Base-by-base conservation (phyloP, 1,140 invertebrate genomes). In the Ctenoplectra terminalis region DNA sequence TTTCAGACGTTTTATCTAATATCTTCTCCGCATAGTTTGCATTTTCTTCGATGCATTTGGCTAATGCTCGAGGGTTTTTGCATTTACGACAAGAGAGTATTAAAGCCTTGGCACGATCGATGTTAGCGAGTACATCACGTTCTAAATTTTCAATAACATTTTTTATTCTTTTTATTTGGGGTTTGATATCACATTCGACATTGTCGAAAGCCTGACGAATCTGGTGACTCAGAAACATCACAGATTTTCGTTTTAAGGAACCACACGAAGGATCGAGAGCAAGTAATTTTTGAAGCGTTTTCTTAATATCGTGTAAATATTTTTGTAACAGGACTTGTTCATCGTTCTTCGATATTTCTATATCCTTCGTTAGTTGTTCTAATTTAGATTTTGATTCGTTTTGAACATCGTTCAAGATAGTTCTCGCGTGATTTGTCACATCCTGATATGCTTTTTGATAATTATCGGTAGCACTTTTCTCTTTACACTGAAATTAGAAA, bases 401-500 rank as follows among this genome's bases (percentile, higher is more conserved):
- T 2, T 73, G 76, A 7, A 87, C n/a, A n/a, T 80, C 52, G 6
- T 73, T 61, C 13, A 72, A 20, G 1, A 90, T 17, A 15, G 50
- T 58, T n/a, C 86, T 52, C 0, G 71, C n/a, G 0, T 23, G 56
- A 11, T 46, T n/a, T 43, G 75, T 69, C 15, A 85, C 4, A 0
- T 61, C 34, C 34, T 72, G 48, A 15, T 67, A 69, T 1, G 52
- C 60, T 37, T 73, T 64, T 11, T 60, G n/a, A 37, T 90, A 90
- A 63, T 71, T 46, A 11, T 89, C 84, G 23, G 40, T 15, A 1
- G 69, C 56, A 31, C n/a, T 76, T 29, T 31, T 82, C 26, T 20
- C 34, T n/a, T 74, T 61, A 29, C 83, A 87, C 85, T 88, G 66
- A 34, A 85, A 78, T 60, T 83, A 40, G 48, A 9, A 46, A 52